Evolutionary conservation across 35 echinoderm and acorn worm genomes (phyloP).

Genomic region (Chiridota heheva): DNA sequence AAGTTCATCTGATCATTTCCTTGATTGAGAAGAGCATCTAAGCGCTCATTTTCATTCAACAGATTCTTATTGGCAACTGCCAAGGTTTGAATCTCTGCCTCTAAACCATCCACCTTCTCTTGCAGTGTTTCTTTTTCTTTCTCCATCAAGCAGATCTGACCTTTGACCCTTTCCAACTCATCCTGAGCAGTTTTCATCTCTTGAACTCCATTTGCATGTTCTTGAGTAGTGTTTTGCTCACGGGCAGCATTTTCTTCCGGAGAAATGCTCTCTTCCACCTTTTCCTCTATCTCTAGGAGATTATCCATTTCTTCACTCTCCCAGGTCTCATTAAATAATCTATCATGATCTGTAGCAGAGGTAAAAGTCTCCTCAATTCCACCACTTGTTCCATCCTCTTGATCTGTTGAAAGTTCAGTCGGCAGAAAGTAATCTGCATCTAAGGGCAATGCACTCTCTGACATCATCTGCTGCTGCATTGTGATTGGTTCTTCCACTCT

Average conservation of each 20-base stretch:
- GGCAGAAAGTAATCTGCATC: too few species aligned
- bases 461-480: too few species aligned
- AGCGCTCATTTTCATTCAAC: background rate
- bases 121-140: constrained; percentile 34
- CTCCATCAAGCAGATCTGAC: background rate
- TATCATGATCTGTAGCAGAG: too few species aligned
- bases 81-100: background rate
- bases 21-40: background rate
- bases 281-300: too few species aligned
- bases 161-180: constrained; percentile 43
- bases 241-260: constrained; percentile 43
- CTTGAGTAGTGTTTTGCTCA: constrained; percentile 39
- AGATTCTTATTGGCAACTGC: background rate
- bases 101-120: background rate
- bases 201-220: background rate
- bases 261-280: constrained; percentile 6
- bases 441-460: too few species aligned
- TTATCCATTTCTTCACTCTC: too few species aligned
- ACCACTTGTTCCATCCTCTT: too few species aligned
- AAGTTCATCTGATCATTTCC: constrained; percentile 2
- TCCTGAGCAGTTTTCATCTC: constrained; percentile 32
- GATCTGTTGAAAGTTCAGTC: too few species aligned
- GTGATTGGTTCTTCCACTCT: too few species aligned
- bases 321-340: too few species aligned
- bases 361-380: too few species aligned